Evolutionary conservation across 2,888 invertebrate species (phyloP).

Genomic region (Metacarcinus magister): DNA sequence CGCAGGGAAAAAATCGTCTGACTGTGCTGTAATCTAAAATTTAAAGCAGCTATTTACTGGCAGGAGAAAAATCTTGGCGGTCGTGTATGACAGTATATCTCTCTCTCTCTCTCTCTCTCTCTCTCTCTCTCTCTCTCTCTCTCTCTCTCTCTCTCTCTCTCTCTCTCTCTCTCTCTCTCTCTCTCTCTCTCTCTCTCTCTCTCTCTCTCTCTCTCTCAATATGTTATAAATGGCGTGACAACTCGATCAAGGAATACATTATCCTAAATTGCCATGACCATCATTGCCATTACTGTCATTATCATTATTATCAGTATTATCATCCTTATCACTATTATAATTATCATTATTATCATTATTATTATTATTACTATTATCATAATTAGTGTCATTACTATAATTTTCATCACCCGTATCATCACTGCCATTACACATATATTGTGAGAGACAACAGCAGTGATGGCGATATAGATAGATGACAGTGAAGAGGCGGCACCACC

Average conservation of each 20-base stretch:
- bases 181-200: background rate
- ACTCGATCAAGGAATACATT: background rate
- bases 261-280: background rate
- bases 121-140: background rate
- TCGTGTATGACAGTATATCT: background rate
- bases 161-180: background rate
- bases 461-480: too few relatives aligned
- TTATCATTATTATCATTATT: background rate
- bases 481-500: too few relatives aligned
- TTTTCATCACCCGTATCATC: too few relatives aligned
- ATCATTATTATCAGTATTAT: background rate
- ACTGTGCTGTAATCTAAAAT: slow-evolving; percentile 31
- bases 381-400: too few relatives aligned
- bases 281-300: background rate
- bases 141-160: background rate
- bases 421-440: too few relatives aligned
- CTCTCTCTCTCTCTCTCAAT: background rate
- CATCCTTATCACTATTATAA: background rate
- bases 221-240: background rate
- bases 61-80: background rate
- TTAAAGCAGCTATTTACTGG: slow-evolving; percentile 12
- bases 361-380: too few relatives aligned
- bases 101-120: background rate
- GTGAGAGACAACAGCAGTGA: too few relatives aligned
- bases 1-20: background rate